These are phyloP conservation scores for Fulica atra DNA, from an alignment of 2,113 vertebrate species.

Conservation along the genomic window DNA sequence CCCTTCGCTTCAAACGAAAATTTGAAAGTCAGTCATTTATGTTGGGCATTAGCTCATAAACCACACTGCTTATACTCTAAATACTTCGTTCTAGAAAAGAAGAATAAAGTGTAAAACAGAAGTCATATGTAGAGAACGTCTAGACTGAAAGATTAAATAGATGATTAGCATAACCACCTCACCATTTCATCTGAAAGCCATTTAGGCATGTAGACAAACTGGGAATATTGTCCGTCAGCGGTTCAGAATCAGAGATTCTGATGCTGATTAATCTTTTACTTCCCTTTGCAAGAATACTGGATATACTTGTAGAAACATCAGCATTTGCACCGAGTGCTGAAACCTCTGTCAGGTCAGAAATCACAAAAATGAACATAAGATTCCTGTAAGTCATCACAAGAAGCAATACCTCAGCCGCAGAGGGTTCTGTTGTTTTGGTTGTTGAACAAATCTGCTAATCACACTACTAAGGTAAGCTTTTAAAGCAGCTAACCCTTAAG, in stretches of 20 bases:
- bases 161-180: not conserved
- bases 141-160: not conserved
- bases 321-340: not conserved
- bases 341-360: not conserved
- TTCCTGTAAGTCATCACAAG: not conserved
- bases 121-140: not conserved
- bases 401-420: not conserved
- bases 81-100: not conserved
- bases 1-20: not conserved
- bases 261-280: not conserved
- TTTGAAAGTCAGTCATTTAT: not conserved
- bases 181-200: not conserved
- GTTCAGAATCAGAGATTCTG: not conserved
- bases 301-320: not conserved
- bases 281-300: not conserved
- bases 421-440: not conserved
- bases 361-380: not conserved
- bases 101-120: not conserved
- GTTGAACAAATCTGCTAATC: not conserved
- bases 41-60: not conserved
- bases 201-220: not conserved
- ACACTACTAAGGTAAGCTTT: not conserved
- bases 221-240: rapidly evolving
- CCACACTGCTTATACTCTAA: not conserved
- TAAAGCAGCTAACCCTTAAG: not conserved